Evolutionary conservation across 2,888 invertebrate genomes (phyloP), one percentile per base, ranked within the genome.

Genomic region (Mesorhabditis belari): DNA sequence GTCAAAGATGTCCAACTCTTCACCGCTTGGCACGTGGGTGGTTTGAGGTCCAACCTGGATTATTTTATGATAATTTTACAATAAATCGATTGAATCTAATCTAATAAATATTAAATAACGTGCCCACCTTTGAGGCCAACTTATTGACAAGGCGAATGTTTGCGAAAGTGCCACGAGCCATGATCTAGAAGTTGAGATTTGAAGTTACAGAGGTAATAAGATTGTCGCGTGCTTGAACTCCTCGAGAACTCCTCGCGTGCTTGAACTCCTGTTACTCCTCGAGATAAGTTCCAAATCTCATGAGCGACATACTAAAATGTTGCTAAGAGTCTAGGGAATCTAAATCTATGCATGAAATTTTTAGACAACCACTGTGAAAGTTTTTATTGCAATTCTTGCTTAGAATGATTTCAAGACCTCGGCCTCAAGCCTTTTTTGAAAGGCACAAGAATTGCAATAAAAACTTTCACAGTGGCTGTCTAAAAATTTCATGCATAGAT

Each of bases 151-250:
- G 83, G 0, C 96, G 88, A 80, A 95, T 95, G 84, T 98, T 98
- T 50, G 96, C 96, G 84, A 98, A 98, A 0, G 96, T 96, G 25
- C 96, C 96, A 53, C 96, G 87, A 0, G 89, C 88, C 96, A 98
- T 98, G 5, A 98, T 88, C 62, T 64, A 57, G 54, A 61, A n/a
- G 21, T n/a, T 9, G 21, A 23, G n/a, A 12, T 17, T 9, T 17
- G 17, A 12, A 35, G 17, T 17, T 35, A 35, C 35, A 35, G 35
- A 12, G 35, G n/a, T n/a, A n/a, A n/a, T n/a, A n/a, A n/a, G n/a
- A 55, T 35, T 53, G 23, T 26, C 19, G 28, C 35, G 12, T 44
- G 2, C 9, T 9, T 17, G 25, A 17, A 21, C 12, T 21, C 28
- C 25, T 23, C 19, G 26, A 1, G n/a, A 35, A 17, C 23, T 23